These are phyloP conservation scores for Orycteropus afer DNA, from an alignment of 2,113 vertebrate species.

Conservation along the genomic window DNA sequence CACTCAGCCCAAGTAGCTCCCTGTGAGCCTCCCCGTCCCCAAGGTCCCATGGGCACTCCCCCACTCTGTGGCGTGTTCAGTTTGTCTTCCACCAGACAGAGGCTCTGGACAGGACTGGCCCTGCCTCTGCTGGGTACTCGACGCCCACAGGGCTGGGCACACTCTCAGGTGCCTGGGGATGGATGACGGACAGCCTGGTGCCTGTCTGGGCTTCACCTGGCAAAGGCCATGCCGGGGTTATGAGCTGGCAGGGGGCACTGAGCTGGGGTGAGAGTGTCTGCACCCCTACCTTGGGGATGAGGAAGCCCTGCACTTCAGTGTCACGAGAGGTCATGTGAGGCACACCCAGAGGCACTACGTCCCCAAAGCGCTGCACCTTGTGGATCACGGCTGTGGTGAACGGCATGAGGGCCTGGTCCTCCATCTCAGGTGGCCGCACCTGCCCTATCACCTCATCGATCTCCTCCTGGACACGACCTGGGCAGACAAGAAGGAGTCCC, in stretches of 20 bases:
- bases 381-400: conserved; percentile 87
- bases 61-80: too few relatives aligned
- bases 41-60: rapidly evolving
- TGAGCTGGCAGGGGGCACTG: background rate
- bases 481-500: too few relatives aligned
- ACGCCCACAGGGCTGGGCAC: rapidly evolving
- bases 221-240: background rate
- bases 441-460: conserved; percentile 85
- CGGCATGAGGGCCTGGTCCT: conserved; percentile 82
- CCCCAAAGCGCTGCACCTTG: conserved; percentile 80
- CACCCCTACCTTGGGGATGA: conserved; percentile 83
- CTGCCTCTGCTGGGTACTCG: too few relatives aligned
- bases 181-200: too few relatives aligned
- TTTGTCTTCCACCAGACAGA: too few relatives aligned
- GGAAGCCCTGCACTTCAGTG: conserved; percentile 81
- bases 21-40: rapidly evolving
- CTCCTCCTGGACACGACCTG: conserved; percentile 85
- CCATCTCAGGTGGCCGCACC: conserved; percentile 70
- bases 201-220: too few relatives aligned
- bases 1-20: too few relatives aligned
- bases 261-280: background rate
- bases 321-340: conserved; percentile 79
- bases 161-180: too few relatives aligned
- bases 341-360: conserved; percentile 56
- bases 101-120: too few relatives aligned